Base-by-base conservation (phyloP, 2,888 invertebrate genomes). In the Euzetes globulus region DNA sequence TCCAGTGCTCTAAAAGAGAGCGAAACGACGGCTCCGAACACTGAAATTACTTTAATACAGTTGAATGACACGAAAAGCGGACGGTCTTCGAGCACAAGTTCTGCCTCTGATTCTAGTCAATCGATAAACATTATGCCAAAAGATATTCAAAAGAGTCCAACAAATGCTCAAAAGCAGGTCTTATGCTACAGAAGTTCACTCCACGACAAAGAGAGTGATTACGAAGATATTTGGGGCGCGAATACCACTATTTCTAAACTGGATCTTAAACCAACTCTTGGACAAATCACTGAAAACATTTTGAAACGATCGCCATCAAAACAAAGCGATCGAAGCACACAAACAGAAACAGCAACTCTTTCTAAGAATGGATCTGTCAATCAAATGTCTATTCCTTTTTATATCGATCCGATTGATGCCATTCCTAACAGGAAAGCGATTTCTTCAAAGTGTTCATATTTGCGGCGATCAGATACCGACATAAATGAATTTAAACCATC, bases 201-300 rank as follows among this genome's bases (percentile, higher is more conserved):
- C 45, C 90, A 91, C 77, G 95, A 95, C 82, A 94, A 94, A 85
- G 89, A 91, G 65, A 94, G 94, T 80, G 95, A 95, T 83, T 95
- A 95, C 81, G 95, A 95, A 84, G 95, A 95, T 82, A 89, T 95
- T 79, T 95, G 95, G 94, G 88, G 90, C 15, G 22, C 70, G 22
- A 70, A 70, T 19, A 70, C 70, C 77, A n/a, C n/a, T n/a, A 88
- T 88, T 78, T 71, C 41, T 15, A 41, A 41, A 47, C 70, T 19
- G 11, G 47, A 45, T 22, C 25, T 45, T 9, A 25, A 70, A 13
- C 27, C 63, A n/a, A 70, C 70, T 3, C 45, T 47, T 1, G 17
- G 19, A 15, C 47, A 25, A 19, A 70, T 70, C 27, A 1, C 41
- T 1, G 47, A 70, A 70, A 65, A 37, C 1, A 47, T 25, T 17